A percentile compares a stretch with the other conserved stretches of the same genome.
phyloP scores from a whole-genome alignment of 2,113 vertebrate genomes.

The Myodes glareolus region DNA sequence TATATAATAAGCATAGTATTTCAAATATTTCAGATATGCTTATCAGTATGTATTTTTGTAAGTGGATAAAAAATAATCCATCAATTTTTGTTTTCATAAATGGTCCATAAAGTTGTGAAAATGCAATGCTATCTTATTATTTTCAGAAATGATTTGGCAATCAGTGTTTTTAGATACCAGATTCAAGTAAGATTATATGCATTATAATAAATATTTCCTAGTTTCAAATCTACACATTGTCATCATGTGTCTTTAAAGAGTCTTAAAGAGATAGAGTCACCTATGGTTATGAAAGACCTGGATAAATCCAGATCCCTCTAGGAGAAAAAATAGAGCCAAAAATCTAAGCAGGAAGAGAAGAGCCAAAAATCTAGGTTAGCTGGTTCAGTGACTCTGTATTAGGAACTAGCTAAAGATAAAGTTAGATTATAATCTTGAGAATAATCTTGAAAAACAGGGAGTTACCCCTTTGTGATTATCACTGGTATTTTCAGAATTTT shows the following conservation, averaged over 20 bases:
- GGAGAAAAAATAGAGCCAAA: too few species aligned
- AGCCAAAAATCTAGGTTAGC: too few species aligned
- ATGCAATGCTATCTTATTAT: not conserved
- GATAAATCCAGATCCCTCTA: too few species aligned
- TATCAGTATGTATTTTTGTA: conserved; percentile 13
- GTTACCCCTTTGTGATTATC: too few species aligned
- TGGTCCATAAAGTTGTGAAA: not conserved
- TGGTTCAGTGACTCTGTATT: too few species aligned
- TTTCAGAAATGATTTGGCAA: conserved; percentile 47
- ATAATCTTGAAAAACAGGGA: too few species aligned
- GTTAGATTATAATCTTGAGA: too few species aligned
- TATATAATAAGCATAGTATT: conserved; percentile 17
- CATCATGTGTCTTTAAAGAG: conserved; percentile 58
- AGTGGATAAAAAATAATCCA: conserved; percentile 13
- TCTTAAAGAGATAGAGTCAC: conserved; percentile 56
- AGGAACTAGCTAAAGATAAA: too few species aligned
- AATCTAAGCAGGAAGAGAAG: too few species aligned
- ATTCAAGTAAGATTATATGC: not conserved
- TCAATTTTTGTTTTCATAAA: conserved; percentile 25
- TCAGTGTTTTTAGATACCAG: conserved; percentile 36
- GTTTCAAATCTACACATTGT: conserved; percentile 69
- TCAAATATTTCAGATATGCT: not conserved
- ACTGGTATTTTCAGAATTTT: too few species aligned
- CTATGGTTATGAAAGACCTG: too few species aligned
- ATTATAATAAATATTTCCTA: conserved; percentile 42